These are phyloP conservation scores for Cinclus cinclus DNA, from an alignment of 2,113 vertebrate species.

Conservation along the genomic window DNA sequence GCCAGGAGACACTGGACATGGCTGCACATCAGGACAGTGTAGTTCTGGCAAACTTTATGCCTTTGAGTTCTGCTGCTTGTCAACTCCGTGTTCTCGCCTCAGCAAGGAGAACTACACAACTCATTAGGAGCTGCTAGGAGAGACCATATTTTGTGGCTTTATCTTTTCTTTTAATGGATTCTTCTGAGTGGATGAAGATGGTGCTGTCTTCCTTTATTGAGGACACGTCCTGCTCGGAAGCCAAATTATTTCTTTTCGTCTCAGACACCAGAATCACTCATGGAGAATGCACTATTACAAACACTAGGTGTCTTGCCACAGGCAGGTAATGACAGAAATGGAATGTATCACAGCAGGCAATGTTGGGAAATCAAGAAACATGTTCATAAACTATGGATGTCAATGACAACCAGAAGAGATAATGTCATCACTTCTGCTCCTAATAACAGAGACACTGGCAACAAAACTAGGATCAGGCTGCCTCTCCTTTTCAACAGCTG, in stretches of 20 bases:
- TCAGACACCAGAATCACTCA: not conserved
- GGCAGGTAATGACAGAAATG: not conserved
- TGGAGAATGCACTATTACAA: not conserved
- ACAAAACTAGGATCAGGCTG: not conserved
- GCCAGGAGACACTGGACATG: not conserved
- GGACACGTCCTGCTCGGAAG: not conserved
- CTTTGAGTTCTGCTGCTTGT: not conserved
- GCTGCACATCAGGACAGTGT: accelerated
- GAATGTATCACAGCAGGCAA: not conserved
- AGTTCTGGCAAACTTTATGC: not conserved
- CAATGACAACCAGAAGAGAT: not conserved
- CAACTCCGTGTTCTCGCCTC: not conserved
- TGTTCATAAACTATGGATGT: not conserved
- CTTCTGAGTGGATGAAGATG: not conserved
- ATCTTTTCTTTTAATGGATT: not conserved
- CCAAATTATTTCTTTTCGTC: not conserved
- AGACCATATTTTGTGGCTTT: not conserved
- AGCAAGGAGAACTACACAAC: not conserved
- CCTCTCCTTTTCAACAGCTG: not conserved
- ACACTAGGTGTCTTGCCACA: not conserved
- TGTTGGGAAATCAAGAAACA: not conserved
- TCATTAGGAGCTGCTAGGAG: not conserved
- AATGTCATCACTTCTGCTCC: not conserved
- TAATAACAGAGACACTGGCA: not conserved
- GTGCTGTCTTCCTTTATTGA: not conserved